phyloP scores from a whole-genome alignment of 2,888 invertebrate genomes.

The Pristionchus mayeri region DNA sequence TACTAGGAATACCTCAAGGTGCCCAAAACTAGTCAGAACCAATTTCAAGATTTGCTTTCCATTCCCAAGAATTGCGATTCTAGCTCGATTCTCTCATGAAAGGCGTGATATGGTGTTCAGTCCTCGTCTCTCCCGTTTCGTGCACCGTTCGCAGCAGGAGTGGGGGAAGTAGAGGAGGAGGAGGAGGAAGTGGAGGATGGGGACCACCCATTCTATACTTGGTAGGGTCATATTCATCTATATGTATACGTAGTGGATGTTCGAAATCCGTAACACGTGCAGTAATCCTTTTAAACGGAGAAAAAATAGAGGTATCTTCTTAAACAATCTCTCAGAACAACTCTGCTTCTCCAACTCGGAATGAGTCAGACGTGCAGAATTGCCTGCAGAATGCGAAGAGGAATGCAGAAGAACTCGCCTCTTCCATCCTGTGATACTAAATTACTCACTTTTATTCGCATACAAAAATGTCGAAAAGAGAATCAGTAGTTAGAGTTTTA shows the following conservation, averaged over 20 bases:
- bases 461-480: too few relatives aligned
- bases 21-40: too few relatives aligned
- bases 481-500: too few relatives aligned
- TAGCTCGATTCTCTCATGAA: too few relatives aligned
- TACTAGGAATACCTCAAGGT: too few relatives aligned
- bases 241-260: too few relatives aligned
- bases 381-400: not conserved
- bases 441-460: too few relatives aligned
- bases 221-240: too few relatives aligned
- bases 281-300: not conserved
- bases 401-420: not conserved
- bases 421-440: not conserved
- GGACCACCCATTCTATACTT: not conserved
- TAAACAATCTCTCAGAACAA: not conserved
- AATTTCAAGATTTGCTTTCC: too few relatives aligned
- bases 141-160: not conserved
- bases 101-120: too few relatives aligned
- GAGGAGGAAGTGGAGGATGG: conserved; percentile 11
- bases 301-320: not conserved
- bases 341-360: not conserved
- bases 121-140: not conserved
- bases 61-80: too few relatives aligned
- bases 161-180: not conserved
- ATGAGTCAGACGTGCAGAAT: not conserved
- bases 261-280: too few relatives aligned